Conservation (phyloP, 2,113 vertebrate genomes). For the Laterallus jamaicensis region DNA sequence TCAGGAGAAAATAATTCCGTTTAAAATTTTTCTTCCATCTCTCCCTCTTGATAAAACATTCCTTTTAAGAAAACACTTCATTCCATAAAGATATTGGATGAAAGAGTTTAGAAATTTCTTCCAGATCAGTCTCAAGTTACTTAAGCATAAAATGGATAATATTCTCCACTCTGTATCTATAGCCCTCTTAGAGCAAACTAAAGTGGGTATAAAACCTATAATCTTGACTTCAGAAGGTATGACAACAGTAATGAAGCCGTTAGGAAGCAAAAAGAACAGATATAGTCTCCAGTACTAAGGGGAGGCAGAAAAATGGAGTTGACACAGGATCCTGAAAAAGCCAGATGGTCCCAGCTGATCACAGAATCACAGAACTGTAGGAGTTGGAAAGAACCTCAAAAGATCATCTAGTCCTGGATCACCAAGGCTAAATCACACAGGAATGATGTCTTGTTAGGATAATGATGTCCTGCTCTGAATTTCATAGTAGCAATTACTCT, state of each 20-base stretch:
- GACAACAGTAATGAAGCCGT: background rate
- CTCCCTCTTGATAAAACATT: conserved; percentile 37
- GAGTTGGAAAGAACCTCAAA: no score
- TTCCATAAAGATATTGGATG: conserved; percentile 1
- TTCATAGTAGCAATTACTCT: background rate
- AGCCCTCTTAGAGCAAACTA: background rate
- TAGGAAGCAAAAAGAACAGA: background rate
- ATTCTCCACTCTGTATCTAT: background rate
- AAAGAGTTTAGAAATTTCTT: conserved; percentile 1
- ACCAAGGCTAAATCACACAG: no score
- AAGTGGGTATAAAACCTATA: background rate
- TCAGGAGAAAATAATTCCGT: background rate
- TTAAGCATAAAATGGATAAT: conserved; percentile 21
- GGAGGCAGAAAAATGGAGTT: background rate
- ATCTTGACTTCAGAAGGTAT: background rate
- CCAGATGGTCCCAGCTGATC: background rate
- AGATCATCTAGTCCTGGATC: no score
- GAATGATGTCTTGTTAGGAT: background rate
- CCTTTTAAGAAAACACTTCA: conserved; percentile 52
- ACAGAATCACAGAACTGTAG: no score
- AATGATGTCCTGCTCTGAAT: background rate
- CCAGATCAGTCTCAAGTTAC: background rate
- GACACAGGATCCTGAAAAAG: background rate
- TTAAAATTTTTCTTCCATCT: background rate
- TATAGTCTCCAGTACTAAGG: background rate